phyloP scores from a whole-genome alignment of 2,113 vertebrate genomes.

The Albula glossodonta region DNA sequence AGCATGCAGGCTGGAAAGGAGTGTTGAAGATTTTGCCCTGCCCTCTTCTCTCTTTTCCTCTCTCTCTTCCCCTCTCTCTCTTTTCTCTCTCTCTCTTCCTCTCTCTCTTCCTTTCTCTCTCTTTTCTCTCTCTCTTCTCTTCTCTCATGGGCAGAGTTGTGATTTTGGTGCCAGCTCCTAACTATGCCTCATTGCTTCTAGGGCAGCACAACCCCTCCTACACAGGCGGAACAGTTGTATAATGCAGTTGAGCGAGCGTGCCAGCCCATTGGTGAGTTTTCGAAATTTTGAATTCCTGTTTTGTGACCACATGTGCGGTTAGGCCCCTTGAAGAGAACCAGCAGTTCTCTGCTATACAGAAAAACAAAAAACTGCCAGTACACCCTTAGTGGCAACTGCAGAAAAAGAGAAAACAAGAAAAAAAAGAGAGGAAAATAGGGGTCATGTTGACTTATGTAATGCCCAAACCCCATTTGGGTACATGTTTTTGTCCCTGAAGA shows the following conservation, averaged over 20 bases:
- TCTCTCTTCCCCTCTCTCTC: not conserved
- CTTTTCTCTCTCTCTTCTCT: not conserved
- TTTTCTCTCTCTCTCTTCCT: not conserved
- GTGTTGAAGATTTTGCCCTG: not conserved
- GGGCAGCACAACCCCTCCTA: conserved; percentile 70
- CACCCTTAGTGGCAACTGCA: not conserved
- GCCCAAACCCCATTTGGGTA: not conserved
- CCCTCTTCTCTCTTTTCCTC: conserved; percentile 2
- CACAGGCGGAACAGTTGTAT: conserved; percentile 50
- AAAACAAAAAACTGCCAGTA: not conserved
- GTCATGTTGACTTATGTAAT: not conserved
- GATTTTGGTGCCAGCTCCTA: conserved; percentile 26
- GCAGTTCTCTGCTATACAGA: conserved; percentile 28
- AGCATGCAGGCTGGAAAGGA: conserved; percentile 6
- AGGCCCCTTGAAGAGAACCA: conserved; percentile 7
- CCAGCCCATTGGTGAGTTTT: conserved; percentile 82
- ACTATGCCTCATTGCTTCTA: conserved; percentile 65
- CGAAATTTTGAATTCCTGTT: conserved; percentile 50
- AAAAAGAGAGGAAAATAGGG: conserved; percentile 3
- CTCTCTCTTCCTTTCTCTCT: not conserved
- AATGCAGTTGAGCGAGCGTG: conserved; percentile 65
- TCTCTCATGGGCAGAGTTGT: not conserved
- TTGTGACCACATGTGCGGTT: conserved; percentile 28
- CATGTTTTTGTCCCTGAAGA: not conserved
- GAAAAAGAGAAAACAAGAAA: conserved; percentile 13